Conservation (phyloP, 2,888 invertebrate genomes). For the Julus scandinavius region DNA sequence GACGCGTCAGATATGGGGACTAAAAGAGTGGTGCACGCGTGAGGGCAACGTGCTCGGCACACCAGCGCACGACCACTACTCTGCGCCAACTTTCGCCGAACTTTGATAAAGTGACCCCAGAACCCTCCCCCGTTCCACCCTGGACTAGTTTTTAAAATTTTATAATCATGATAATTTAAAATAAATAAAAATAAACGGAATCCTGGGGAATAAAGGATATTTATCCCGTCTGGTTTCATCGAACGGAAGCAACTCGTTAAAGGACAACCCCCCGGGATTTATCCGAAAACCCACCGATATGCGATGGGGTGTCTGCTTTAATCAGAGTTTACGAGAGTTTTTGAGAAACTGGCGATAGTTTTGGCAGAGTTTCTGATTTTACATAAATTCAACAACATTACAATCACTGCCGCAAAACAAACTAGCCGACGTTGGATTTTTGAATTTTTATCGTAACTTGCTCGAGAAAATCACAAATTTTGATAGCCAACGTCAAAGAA, state of each 20-base stretch:
- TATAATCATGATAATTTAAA: too few relatives aligned
- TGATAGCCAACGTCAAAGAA: too few relatives aligned
- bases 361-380: too few relatives aligned
- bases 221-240: background rate
- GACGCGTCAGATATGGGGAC: background rate
- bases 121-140: background rate
- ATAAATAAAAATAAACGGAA: background rate
- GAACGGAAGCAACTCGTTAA: background rate
- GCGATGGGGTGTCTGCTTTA: background rate
- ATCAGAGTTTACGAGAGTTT: too few relatives aligned
- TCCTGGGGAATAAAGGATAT: background rate
- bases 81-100: background rate
- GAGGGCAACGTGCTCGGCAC: constrained; percentile 10
- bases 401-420: too few relatives aligned
- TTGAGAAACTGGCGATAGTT: too few relatives aligned
- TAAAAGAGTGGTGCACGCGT: background rate
- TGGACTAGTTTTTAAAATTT: background rate
- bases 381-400: too few relatives aligned
- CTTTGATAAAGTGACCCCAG: background rate
- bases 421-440: too few relatives aligned
- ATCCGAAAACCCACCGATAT: background rate
- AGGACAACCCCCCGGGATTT: too few relatives aligned
- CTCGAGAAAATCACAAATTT: too few relatives aligned
- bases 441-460: too few relatives aligned
- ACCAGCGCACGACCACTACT: background rate